Evolutionary conservation across 1,140 invertebrate genomes (phyloP).

Genomic region (Aphelinus atriplicis): DNA sequence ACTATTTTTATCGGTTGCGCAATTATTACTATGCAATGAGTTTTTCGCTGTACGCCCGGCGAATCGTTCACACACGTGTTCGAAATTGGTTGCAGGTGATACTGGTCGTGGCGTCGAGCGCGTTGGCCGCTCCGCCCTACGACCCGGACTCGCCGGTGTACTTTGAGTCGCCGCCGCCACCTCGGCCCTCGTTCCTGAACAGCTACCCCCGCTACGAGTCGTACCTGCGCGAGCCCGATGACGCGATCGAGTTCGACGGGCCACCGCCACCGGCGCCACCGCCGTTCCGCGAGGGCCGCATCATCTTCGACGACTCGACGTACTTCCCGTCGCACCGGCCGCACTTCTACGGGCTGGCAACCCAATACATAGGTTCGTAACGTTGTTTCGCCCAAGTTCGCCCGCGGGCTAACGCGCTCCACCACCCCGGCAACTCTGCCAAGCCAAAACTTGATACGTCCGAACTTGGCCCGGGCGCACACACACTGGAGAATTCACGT

Average conservation of each 20-base stretch:
- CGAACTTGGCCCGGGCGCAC: no score
- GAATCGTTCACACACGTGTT: neutral
- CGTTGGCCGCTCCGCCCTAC: constrained; percentile 39
- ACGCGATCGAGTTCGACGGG: neutral
- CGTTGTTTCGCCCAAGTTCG: neutral
- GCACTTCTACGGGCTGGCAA: constrained; percentile 15
- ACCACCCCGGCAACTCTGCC: no score
- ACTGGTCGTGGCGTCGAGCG: constrained; percentile 43
- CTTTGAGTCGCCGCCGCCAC: constrained; percentile 21
- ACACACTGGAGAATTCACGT: no score
- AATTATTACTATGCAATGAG: neutral
- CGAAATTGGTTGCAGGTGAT: constrained; percentile 44
- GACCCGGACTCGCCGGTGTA: constrained; percentile 37
- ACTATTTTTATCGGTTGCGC: no score
- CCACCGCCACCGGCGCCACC: neutral
- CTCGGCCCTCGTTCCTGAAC: neutral
- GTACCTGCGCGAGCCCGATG: constrained; percentile 32
- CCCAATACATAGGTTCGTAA: no score
- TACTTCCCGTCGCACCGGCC: constrained; percentile 35
- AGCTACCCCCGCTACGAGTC: constrained; percentile 24
- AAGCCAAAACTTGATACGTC: no score
- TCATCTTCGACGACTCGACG: constrained; percentile 12
- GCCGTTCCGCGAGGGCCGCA: neutral
- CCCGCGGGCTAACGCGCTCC: neutral
- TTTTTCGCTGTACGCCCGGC: constrained; percentile 11